Evolutionary conservation across 2,113 vertebrate genomes (phyloP), one percentile per base, ranked within the genome.

Genomic region (Phodopus roborovskii): DNA sequence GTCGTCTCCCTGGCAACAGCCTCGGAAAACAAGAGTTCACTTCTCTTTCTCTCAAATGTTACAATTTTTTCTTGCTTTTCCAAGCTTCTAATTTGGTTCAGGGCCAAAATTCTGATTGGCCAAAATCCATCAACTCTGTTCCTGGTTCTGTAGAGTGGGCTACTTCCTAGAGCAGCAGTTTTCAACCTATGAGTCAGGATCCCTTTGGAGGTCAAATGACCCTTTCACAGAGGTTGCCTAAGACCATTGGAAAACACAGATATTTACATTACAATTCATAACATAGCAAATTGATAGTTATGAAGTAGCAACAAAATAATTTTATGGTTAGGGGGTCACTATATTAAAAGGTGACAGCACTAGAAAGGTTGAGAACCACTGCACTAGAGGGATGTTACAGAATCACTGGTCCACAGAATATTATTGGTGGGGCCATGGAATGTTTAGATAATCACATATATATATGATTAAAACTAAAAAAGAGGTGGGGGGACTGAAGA

Each of bases 331-430:
- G n/a, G 36, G n/a, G n/a, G 70, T 8, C 39, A 73, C 70, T 73
- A 19, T 73, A 39, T 22, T 73, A 39, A 73, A n/a, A 16, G 68
- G 7, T n/a, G 0, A 6, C 17, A 71, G 70, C 70, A 1, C 11
- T 73, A 73, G 8, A 19, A 73, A 73, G 70, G n/a, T 73, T 73
- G n/a, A 71, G 36, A 39, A 10, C 0, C 36, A n/a, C 68, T 70
- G 15, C 85, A 30, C 87, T 71, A 58, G 45, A 95, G 22, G 22
- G 1, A 2, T 16, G 22, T 53, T 39, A 73, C 42, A 82, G 45
- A 94, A 73, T 53, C 7, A 74, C 45, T 85, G 48, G 58, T 66
- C 94, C 53, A 45, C 45, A 94, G 77, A 91, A 92, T 86, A 87
- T 2, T 53, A 39, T n/a, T 78, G 30, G 9, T n/a, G 39, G 60